Evolutionary conservation across 2,888 invertebrate species (phyloP).

Genomic region (Diarsia rubi): DNA sequence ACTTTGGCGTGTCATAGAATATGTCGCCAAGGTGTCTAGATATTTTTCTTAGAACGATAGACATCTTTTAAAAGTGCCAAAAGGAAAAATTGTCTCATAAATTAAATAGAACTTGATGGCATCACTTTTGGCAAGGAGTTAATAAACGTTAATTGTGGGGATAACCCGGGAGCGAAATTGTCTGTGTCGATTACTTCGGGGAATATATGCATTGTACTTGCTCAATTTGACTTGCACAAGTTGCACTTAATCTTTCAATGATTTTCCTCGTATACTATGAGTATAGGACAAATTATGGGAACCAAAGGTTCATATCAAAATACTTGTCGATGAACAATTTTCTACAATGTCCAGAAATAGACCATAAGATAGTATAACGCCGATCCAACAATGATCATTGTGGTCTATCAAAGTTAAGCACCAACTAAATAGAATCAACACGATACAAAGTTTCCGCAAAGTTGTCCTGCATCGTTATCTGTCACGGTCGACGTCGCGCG

Average conservation of each 20-base stretch:
- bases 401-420: conserved; percentile 3
- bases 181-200: conserved; percentile 41
- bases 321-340: not conserved
- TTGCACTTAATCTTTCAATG: conserved; percentile 12
- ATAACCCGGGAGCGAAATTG: conserved; percentile 66
- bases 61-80: conserved; percentile 64
- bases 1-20: conserved; percentile 71
- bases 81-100: conserved; percentile 69
- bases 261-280: not conserved
- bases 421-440: conserved; percentile 27
- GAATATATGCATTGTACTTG: conserved; percentile 26
- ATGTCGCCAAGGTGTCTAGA: conserved; percentile 58
- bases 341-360: not conserved
- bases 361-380: not conserved
- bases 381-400: conserved; percentile 11
- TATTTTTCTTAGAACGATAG: conserved; percentile 53
- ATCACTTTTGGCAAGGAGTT: conserved; percentile 63
- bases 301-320: not conserved
- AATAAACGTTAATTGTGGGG: conserved; percentile 64
- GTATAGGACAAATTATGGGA: conserved; percentile 4
- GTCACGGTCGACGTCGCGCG: conserved; percentile 64
- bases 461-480: conserved; percentile 57
- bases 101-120: conserved; percentile 59
- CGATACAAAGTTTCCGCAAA: conserved; percentile 50
- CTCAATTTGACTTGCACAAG: conserved; percentile 26